These are phyloP conservation scores for Australoheros facetus DNA, from an alignment of 2,797 vertebrate genomes.

Conservation along the genomic window DNA sequence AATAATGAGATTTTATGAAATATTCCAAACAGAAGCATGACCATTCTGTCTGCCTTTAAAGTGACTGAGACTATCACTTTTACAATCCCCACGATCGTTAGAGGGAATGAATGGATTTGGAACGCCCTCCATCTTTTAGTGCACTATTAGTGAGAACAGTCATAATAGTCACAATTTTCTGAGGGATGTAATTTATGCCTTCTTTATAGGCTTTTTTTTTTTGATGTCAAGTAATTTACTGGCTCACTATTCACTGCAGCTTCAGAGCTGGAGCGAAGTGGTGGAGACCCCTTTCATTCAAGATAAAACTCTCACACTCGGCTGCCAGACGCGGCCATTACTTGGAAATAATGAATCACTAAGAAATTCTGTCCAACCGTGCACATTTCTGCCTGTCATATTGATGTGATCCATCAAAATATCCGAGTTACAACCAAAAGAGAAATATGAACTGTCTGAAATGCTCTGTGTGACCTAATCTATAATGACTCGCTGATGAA, in stretches of 20 bases:
- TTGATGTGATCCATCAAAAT: constrained; percentile 60
- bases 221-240: constrained; percentile 82
- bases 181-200: constrained; percentile 80
- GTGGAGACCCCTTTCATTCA: constrained; percentile 73
- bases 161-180: constrained; percentile 78
- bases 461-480: constrained; percentile 37
- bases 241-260: constrained; percentile 58
- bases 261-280: constrained; percentile 60
- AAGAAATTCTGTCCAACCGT: constrained; percentile 57
- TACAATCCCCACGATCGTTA: constrained; percentile 74
- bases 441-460: constrained; percentile 56
- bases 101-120: constrained; percentile 75
- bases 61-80: constrained; percentile 72
- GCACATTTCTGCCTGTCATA: constrained; percentile 47
- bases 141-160: constrained; percentile 80
- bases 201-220: constrained; percentile 70
- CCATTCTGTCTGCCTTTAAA: constrained; percentile 69
- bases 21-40: constrained; percentile 83
- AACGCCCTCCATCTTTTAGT: constrained; percentile 78
- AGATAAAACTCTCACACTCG: constrained; percentile 75
- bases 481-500: constrained; percentile 22
- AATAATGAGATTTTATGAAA: constrained; percentile 83
- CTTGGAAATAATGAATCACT: constrained; percentile 76
- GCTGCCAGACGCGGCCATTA: constrained; percentile 74
- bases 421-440: constrained; percentile 39